phyloP scores from a whole-genome alignment of 2,113 vertebrate genomes.

The Dunckerocampus dactyliophorus region DNA sequence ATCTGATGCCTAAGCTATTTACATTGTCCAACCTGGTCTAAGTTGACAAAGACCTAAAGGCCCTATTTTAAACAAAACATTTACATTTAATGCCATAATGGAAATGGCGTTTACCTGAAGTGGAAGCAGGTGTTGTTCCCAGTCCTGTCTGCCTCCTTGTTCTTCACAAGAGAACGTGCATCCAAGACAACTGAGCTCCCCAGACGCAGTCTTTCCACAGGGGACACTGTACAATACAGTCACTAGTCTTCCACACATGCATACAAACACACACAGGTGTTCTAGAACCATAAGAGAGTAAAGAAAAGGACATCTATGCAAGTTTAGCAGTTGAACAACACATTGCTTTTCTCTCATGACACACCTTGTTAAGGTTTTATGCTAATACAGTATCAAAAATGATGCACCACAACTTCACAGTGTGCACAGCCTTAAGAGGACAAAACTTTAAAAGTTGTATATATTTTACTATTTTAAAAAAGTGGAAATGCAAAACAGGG shows the following conservation, averaged over 20 bases:
- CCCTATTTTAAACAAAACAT: background rate
- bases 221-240: constrained; percentile 29
- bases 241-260: constrained; percentile 8
- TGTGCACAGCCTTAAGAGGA: no score
- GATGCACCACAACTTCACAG: no score
- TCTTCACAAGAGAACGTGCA: constrained; percentile 43
- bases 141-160: constrained; percentile 34
- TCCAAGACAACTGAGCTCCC: constrained; percentile 71
- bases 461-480: no score
- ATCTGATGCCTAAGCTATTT: no score
- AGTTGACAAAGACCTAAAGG: background rate
- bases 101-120: constrained; percentile 40
- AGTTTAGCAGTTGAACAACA: background rate
- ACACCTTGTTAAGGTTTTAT: no score
- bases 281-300: no score
- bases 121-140: constrained; percentile 37
- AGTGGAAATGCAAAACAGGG: no score
- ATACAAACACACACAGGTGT: background rate
- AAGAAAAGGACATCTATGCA: background rate
- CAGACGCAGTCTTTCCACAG: constrained; percentile 25
- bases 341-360: background rate
- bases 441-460: no score
- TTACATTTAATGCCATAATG: background rate
- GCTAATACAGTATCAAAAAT: no score
- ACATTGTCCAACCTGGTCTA: no score